These are phyloP conservation scores for Nomada ferruginata DNA, from an alignment of 2,888 invertebrate genomes.

Conservation along the genomic window DNA sequence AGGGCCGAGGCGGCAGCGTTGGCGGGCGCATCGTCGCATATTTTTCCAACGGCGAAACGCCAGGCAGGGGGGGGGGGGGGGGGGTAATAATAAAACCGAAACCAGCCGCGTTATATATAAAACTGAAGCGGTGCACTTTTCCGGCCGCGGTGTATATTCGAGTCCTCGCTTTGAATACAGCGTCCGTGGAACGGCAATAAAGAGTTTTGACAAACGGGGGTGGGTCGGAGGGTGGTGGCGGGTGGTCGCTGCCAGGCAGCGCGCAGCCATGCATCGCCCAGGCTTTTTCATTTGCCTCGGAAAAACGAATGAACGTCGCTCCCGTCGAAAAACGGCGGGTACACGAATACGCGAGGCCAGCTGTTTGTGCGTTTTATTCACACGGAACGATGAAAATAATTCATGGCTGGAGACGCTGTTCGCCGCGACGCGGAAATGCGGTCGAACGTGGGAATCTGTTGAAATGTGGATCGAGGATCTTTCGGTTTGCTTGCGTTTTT, in stretches of 20 bases:
- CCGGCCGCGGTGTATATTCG: constrained; percentile 67
- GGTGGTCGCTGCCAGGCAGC: constrained; percentile 21
- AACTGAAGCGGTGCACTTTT: constrained; percentile 75
- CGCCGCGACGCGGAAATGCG: not conserved
- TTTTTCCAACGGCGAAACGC: constrained; percentile 30
- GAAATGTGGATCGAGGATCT: not conserved
- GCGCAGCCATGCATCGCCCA: constrained; percentile 60
- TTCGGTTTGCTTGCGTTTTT: not conserved
- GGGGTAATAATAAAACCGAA: constrained; percentile 71
- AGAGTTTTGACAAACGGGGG: constrained; percentile 82
- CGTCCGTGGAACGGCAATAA: constrained; percentile 79
- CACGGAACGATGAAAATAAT: constrained; percentile 43
- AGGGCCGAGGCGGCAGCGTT: not conserved
- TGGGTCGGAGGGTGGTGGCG: not conserved
- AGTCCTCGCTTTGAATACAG: constrained; percentile 79
- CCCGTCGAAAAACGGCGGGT: constrained; percentile 71
- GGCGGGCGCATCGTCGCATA: constrained; percentile 39
- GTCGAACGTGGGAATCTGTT: not conserved
- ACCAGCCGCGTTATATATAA: constrained; percentile 68
- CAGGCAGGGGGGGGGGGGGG: constrained; percentile 17
- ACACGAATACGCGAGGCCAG: constrained; percentile 66
- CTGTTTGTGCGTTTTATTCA: constrained; percentile 59
- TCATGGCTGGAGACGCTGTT: constrained; percentile 18
- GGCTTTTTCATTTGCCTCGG: constrained; percentile 75
- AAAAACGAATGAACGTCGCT: constrained; percentile 76